Base-by-base conservation (phyloP, 2,888 invertebrate genomes). In the Catocala sponsa region DNA sequence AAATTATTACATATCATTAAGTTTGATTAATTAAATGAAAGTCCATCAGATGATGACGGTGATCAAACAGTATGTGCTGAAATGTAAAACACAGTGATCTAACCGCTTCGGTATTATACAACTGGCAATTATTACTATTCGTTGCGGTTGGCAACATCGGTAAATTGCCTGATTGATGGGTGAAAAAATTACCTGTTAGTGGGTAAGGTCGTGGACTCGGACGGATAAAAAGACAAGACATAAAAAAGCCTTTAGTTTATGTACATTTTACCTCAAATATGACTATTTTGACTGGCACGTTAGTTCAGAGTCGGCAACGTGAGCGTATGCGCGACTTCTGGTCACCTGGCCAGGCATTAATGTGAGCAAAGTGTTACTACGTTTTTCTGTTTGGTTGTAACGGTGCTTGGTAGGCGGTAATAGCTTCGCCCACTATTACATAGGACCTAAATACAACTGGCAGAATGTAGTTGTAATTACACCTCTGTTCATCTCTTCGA, bases 81-180 rank as follows among this genome's bases (percentile, higher is more conserved):
- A 83, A 87, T 84, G 81, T 79, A 85, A 86, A 86, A 81, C 73
- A 79, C 70, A 68, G 78, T 84, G 82, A 85, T 85, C 82, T 82
- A 85, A 89, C 84, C 83, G 70, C 82, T 77, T 65, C 63, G 32
- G 68, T 76, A 79, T 90, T 90, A 87, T 83, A 84, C 86, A 91
- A 91, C 82, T 75, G 67, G 76, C 79, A 87, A 91, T 90, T 88
- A 88, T 77, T 73, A 91, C 89, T 88, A 88, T 77, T 73, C 70
- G 77, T 77, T 86, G 85, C 80, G 83, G 84, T 83, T 78, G 70
- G 76, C 68, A 80, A 79, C 78, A 83, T 79, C 73, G 69, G 78
- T 68, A 77, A 80, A 85, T 86, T 87, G 78, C 81, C 68, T 82
- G 81, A 84, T 80, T 70, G 72, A 79, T 79, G 72, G 71, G 65